These are phyloP conservation scores for Camponotus fellah DNA, from an alignment of 2,888 invertebrate species.

Conservation along the genomic window DNA sequence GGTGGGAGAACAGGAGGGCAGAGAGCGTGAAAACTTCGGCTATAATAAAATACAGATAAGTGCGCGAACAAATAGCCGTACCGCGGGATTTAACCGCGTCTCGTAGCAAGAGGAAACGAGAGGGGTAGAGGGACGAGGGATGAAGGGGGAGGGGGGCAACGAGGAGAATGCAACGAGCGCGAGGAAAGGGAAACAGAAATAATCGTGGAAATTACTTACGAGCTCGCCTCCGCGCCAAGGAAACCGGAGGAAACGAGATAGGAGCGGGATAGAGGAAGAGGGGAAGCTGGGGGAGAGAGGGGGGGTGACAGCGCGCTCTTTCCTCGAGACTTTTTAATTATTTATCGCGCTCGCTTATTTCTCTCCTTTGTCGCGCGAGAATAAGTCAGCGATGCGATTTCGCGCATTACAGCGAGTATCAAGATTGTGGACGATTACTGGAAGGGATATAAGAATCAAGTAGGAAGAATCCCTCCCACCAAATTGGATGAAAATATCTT, in stretches of 20 bases:
- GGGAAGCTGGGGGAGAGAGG: constrained; percentile 15
- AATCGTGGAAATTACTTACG: constrained; percentile 75
- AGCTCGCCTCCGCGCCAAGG: constrained; percentile 56
- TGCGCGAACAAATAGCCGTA: constrained; percentile 76
- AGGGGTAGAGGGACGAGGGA: background rate
- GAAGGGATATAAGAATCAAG: background rate
- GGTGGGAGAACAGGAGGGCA: background rate
- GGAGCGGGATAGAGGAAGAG: constrained; percentile 27
- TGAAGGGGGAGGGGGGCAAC: constrained; percentile 19
- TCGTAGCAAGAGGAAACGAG: constrained; percentile 41
- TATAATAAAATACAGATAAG: constrained; percentile 78
- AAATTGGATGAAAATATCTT: background rate
- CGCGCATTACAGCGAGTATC: constrained; percentile 44
- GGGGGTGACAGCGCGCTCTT: constrained; percentile 44
- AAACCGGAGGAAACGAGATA: constrained; percentile 51
- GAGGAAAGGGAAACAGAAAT: constrained; percentile 61
- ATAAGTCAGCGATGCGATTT: constrained; percentile 49
- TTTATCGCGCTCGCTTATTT: constrained; percentile 45
- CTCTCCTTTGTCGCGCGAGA: constrained; percentile 46
- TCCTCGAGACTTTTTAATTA: constrained; percentile 62
- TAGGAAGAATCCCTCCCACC: background rate
- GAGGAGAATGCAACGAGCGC: constrained; percentile 38
- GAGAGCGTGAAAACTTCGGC: constrained; percentile 77
- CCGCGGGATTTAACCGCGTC: constrained; percentile 69
- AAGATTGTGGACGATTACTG: constrained; percentile 35